Evolutionary conservation across 2,113 vertebrate species (phyloP), one percentile per base, ranked within the genome.

Genomic region (Hoplias malabaricus): DNA sequence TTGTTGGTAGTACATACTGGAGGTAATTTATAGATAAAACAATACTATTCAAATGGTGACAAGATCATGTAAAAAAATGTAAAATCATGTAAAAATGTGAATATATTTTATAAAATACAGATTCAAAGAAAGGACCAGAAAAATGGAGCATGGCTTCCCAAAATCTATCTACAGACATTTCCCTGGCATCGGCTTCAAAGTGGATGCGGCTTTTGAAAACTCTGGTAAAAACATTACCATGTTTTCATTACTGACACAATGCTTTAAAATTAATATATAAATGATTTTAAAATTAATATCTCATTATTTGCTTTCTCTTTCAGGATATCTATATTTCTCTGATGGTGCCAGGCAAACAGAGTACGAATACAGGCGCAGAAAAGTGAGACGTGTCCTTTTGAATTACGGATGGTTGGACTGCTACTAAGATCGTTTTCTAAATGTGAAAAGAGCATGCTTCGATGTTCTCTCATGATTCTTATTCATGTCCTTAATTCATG

Each of bases 241-340:
- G n/a, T n/a, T n/a, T n/a, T n/a, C n/a, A n/a, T n/a, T n/a, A n/a
- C n/a, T n/a, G n/a, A n/a, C n/a, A n/a, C n/a, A n/a, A n/a, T n/a
- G n/a, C n/a, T n/a, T n/a, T n/a, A n/a, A n/a, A n/a, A n/a, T n/a
- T n/a, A n/a, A n/a, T n/a, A n/a, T n/a, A n/a, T n/a, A 27, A 2
- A 13, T 40, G 25, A n/a, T 2, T 56, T 16, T 3, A 56, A 14
- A 38, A 5, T 38, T 38, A 13, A 2, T 13, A 43, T 11, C 42
- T 43, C 42, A 53, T 10, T 21, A 53, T 61, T 0, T 50, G 8
- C 8, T 9, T 42, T 65, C 78, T 76, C 16, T 25, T 2, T 62
- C 68, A 93, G 92, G 89, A 61, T 83, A 84, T 75, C 75, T 93
- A 57, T 93, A 91, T 84, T 90, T 93, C 66, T 87, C 91, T 1